Evolutionary conservation across 2,797 vertebrate species (phyloP).

Genomic region (Lutjanus argentimaculatus): DNA sequence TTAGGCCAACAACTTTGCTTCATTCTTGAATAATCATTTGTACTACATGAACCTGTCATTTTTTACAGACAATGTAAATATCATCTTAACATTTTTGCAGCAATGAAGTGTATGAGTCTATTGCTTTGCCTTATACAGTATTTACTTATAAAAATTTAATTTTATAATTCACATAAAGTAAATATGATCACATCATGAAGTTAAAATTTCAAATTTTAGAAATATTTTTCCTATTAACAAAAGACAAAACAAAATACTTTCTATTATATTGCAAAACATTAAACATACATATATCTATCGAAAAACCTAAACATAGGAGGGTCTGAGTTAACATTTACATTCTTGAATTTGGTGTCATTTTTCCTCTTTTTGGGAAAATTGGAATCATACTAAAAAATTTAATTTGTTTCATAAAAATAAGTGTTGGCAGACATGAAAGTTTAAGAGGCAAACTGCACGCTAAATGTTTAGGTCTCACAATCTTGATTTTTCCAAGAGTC

Average conservation of each 20-base stretch:
- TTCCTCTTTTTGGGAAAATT: not conserved
- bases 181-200: not conserved
- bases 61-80: not conserved
- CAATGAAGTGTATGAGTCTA: rapidly evolving
- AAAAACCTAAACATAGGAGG: not conserved
- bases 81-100: not conserved
- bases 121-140: too few species aligned
- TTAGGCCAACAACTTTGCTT: too few species aligned
- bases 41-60: not conserved
- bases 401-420: not conserved
- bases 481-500: constrained; percentile 35
- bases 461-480: constrained; percentile 5
- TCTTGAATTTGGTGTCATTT: not conserved
- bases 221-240: too few species aligned
- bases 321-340: not conserved
- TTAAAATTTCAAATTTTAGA: not conserved
- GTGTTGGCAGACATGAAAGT: not conserved
- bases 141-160: too few species aligned
- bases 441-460: not conserved
- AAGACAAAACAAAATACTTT: not conserved
- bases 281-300: too few species aligned
- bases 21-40: not conserved
- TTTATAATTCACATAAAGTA: too few species aligned
- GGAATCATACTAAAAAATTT: not conserved
- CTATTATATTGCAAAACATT: too few species aligned